These are phyloP conservation scores for Drosophila merina DNA, from an alignment of 2,888 invertebrate genomes.

Conservation along the genomic window DNA sequence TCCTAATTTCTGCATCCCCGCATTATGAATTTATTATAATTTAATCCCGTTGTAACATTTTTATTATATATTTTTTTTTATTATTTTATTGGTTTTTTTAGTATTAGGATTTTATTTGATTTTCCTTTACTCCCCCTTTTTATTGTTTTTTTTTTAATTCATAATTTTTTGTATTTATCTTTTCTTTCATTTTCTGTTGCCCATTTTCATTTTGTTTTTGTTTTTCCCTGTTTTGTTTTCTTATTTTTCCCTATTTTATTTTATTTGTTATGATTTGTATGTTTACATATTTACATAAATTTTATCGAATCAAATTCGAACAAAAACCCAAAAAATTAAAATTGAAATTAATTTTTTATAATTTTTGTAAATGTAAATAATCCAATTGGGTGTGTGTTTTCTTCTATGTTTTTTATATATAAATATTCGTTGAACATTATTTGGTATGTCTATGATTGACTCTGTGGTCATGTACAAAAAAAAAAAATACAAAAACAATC, in stretches of 20 bases:
- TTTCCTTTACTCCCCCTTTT: constrained; percentile 1
- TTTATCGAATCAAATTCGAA: constrained; percentile 45
- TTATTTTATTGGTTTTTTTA: not conserved
- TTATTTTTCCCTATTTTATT: constrained; percentile 46
- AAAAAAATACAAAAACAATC: constrained; percentile 55
- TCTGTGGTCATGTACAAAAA: constrained; percentile 84
- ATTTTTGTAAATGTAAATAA: constrained; percentile 84
- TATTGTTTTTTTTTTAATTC: constrained; percentile 6
- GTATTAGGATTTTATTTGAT: constrained; percentile 3
- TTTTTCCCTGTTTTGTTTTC: constrained; percentile 44
- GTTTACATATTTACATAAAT: constrained; percentile 71
- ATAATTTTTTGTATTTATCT: constrained; percentile 5
- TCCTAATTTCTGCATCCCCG: constrained; percentile 35
- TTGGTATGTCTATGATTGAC: constrained; percentile 84
- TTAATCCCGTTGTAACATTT: constrained; percentile 24
- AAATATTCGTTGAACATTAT: constrained; percentile 84
- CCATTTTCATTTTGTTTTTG: constrained; percentile 47
- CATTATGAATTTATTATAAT: constrained; percentile 27
- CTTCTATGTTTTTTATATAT: constrained; percentile 84
- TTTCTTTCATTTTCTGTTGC: constrained; percentile 34
- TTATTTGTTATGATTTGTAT: constrained; percentile 67
- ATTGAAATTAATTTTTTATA: constrained; percentile 72
- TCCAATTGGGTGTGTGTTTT: constrained; percentile 85
- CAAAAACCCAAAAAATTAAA: constrained; percentile 44
- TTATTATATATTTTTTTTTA: not conserved